phyloP scores from a whole-genome alignment of 1,140 invertebrate species.

The Drosophila suzukii region DNA sequence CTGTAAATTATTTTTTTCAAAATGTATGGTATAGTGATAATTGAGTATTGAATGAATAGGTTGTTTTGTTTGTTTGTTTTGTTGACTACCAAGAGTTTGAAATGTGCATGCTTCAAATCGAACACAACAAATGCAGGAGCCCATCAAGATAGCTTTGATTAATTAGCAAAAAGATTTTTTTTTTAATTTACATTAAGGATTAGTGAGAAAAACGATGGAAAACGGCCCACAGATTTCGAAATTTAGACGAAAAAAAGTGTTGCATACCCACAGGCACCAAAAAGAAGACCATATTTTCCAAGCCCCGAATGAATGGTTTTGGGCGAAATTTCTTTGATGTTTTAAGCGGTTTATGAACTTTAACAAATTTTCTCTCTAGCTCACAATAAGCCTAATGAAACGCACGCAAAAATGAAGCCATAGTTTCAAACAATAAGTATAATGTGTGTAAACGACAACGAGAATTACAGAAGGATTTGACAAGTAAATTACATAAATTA shows the following conservation, averaged over 20 bases:
- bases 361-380: constrained; percentile 25
- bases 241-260: constrained; percentile 22
- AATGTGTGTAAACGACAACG: constrained; percentile 38
- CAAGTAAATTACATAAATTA: constrained; percentile 46
- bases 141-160: constrained; percentile 17
- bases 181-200: constrained; percentile 13
- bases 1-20: constrained; percentile 58
- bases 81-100: constrained; percentile 38
- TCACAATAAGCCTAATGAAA: constrained; percentile 50
- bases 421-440: constrained; percentile 30
- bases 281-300: constrained; percentile 7
- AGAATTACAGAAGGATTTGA: constrained; percentile 74
- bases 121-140: constrained; percentile 48
- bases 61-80: constrained; percentile 23
- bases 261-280: constrained; percentile 37
- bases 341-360: constrained; percentile 33
- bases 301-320: background rate
- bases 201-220: constrained; percentile 7
- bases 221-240: constrained; percentile 15
- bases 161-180: constrained; percentile 3
- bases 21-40: constrained; percentile 18
- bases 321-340: constrained; percentile 14
- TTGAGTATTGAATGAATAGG: constrained; percentile 20
- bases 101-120: constrained; percentile 54
- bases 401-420: constrained; percentile 58